A percentile compares a stretch with the other conserved stretches of the same genome.
Evolutionary conservation across 2,113 vertebrate species (phyloP).

Genomic region (Oxygymnocypris stewartii): DNA sequence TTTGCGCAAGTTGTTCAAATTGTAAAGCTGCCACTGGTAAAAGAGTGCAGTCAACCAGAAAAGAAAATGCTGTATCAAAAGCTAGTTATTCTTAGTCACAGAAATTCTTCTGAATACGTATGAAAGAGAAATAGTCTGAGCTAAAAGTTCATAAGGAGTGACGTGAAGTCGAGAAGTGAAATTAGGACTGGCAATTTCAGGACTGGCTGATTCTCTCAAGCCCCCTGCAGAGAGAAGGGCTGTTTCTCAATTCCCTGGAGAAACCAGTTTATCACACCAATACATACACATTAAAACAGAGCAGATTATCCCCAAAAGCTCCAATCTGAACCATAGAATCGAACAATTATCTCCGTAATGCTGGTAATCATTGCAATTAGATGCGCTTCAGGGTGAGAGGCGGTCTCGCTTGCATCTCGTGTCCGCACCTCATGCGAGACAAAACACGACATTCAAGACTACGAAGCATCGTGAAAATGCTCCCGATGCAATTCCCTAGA

Average conservation of each 20-base stretch:
- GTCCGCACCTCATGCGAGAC: slow-evolving; percentile 26
- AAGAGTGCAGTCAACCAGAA: neutral
- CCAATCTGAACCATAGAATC: slow-evolving; percentile 53
- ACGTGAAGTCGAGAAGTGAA: neutral
- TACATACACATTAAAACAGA: slow-evolving; percentile 48
- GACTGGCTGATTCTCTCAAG: slow-evolving; percentile 32
- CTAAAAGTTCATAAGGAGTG: slow-evolving; percentile 13
- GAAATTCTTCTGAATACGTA: neutral
- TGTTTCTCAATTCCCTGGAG: slow-evolving; percentile 34
- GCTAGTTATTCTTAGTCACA: neutral
- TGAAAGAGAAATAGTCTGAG: neutral
- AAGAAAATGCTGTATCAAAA: neutral
- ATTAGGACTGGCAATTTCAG: slow-evolving; percentile 28
- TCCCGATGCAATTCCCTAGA: neutral
- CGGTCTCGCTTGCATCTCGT: neutral
- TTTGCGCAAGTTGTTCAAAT: neutral
- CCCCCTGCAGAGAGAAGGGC: slow-evolving; percentile 27
- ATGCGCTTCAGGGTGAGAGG: slow-evolving; percentile 41
- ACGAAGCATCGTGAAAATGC: neutral
- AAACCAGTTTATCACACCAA: slow-evolving; percentile 48
- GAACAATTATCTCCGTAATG: slow-evolving; percentile 55
- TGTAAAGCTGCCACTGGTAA: neutral
- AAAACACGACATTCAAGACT: neutral
- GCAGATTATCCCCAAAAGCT: slow-evolving; percentile 49
- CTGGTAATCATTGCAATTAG: slow-evolving; percentile 61